Percentiles rank a stretch among this genome's conserved stretches.
phyloP scores from a whole-genome alignment of 2,113 vertebrate species.

The Plotosus lineatus region DNA sequence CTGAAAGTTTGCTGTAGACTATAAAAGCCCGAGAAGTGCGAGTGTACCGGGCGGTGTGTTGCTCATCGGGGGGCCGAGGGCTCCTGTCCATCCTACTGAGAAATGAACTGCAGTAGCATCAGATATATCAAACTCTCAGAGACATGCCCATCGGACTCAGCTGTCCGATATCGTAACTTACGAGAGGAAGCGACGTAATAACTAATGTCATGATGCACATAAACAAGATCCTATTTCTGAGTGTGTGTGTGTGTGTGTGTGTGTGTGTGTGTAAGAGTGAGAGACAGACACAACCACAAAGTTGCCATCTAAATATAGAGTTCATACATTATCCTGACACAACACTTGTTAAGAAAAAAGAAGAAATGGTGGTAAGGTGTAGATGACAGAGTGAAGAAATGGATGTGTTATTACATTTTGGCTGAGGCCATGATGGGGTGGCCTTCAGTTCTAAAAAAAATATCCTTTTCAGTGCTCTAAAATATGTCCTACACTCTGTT shows the following conservation, averaged over 20 bases:
- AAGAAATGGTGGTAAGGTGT: background rate
- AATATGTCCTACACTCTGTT: background rate
- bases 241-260: background rate
- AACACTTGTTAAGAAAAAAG: slow-evolving; percentile 1
- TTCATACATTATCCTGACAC: slow-evolving; percentile 22
- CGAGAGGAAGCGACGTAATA: slow-evolving; percentile 19
- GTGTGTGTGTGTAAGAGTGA: background rate
- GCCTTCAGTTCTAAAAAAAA: slow-evolving; percentile 1
- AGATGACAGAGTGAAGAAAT: background rate
- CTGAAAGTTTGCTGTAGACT: background rate
- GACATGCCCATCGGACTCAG: slow-evolving; percentile 2
- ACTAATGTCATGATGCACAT: slow-evolving; percentile 1
- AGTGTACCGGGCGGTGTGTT: background rate
- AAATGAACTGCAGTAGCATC: background rate
- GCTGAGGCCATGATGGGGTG: background rate
- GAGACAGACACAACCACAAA: background rate
- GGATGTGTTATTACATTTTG: background rate
- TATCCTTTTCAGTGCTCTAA: background rate
- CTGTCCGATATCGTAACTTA: slow-evolving; percentile 10
- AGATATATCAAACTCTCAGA: slow-evolving; percentile 13
- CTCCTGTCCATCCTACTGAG: background rate
- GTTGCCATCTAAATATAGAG: background rate
- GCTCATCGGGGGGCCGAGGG: background rate
- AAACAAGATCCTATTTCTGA: background rate
- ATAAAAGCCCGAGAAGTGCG: background rate